Evolutionary conservation across 2,888 invertebrate genomes (phyloP).

Genomic region (Neoitamus cyanurus): DNA sequence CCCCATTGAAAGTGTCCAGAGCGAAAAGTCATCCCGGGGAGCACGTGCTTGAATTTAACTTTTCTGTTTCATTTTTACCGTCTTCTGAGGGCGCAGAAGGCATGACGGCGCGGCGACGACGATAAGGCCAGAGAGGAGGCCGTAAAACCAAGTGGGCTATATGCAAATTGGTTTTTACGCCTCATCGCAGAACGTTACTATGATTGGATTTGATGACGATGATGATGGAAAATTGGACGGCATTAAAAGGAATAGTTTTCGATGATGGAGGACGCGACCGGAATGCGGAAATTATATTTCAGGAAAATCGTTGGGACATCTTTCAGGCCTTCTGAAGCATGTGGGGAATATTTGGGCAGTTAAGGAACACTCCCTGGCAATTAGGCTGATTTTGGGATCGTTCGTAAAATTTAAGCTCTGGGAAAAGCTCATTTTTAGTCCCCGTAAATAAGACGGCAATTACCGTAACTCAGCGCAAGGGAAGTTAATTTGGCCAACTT

Average conservation of each 20-base stretch:
- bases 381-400: neutral
- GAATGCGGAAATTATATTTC: slow-evolving; percentile 11
- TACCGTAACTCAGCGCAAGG: neutral
- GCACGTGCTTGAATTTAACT: slow-evolving; percentile 39
- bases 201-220: slow-evolving; percentile 48
- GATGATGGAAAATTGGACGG: slow-evolving; percentile 46
- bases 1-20: slow-evolving; percentile 9
- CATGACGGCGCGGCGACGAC: slow-evolving; percentile 2
- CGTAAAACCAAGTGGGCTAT: slow-evolving; percentile 51
- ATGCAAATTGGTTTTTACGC: slow-evolving; percentile 55
- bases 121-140: slow-evolving; percentile 50
- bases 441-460: slow-evolving; percentile 11
- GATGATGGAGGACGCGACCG: slow-evolving; percentile 22
- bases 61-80: neutral
- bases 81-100: neutral
- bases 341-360: neutral
- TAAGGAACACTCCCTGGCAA: neutral
- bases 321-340: neutral
- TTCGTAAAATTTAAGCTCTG: neutral
- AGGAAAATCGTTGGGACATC: neutral
- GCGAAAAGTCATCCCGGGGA: slow-evolving; percentile 2
- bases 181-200: slow-evolving; percentile 54
- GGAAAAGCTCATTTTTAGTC: neutral
- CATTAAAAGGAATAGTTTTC: slow-evolving; percentile 38
- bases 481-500: slow-evolving; percentile 24